Evolutionary conservation across 2,888 invertebrate genomes (phyloP), one percentile per base, ranked within the genome.

Genomic region (Crepidodera aurea): DNA sequence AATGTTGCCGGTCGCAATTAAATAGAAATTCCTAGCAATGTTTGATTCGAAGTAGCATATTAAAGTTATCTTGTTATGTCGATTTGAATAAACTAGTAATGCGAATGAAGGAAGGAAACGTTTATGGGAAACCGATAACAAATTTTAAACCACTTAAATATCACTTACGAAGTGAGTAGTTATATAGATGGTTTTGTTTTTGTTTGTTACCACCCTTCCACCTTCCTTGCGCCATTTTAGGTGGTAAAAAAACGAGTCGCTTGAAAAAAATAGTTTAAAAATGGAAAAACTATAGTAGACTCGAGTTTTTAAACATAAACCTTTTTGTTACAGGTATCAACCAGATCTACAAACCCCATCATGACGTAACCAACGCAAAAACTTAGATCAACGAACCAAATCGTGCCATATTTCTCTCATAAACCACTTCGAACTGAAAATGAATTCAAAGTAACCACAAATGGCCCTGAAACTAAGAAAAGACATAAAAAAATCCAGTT

Each of bases 401-500:
- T 18, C 12, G 64, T 67, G 67, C 64, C 67, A 67, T 67, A 67
- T 15, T 27, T 12, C 1, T 2, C 37, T 3, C 22, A 42, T 15
- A 4, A 1, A 29, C 22, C 18, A 44, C 29, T 44, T 27, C 37
- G 12, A 3, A 29, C 7, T 10, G n/a, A 66, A 57, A 60, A 62
- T 56, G 55, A 60, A 54, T 55, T 62, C 86, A 84, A 77, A 62
- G 46, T 57, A 48, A 51, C 18, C 16, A 32, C 32, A 44, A 59
- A 92, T 92, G 92, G 92, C 92, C 79, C 83, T 92, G 77, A 87
- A 90, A 83, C 81, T 90, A 73, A 88, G 90, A 80, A 92, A 92
- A 82, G 93, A 94, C 80, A 90, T 93, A 75, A 94, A 93, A 83
- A 94, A 94, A 79, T 92, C 93, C 62, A 93, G 93, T 32, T 94